Evolutionary conservation across 1,140 invertebrate genomes (phyloP).

Genomic region (Calliopsis andreniformis): DNA sequence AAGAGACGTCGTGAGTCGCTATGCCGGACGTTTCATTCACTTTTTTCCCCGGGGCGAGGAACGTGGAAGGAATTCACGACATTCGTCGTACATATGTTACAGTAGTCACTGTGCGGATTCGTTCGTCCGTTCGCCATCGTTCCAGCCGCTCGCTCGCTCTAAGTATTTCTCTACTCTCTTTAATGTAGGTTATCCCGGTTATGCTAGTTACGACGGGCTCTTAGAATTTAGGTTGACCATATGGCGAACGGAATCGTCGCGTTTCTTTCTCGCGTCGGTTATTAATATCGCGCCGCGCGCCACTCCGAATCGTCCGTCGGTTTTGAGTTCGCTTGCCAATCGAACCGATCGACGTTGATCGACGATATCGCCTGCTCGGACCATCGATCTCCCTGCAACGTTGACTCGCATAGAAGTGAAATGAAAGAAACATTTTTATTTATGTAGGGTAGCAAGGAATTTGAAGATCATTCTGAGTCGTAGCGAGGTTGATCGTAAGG

Average conservation of each 20-base stretch:
- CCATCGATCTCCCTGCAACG: not conserved
- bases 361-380: conserved; percentile 4
- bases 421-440: no score
- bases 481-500: no score
- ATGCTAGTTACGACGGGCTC: conserved; percentile 51
- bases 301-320: not conserved
- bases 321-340: conserved; percentile 27
- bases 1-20: conserved; percentile 7
- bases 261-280: conserved; percentile 61
- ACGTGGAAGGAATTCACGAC: conserved; percentile 48
- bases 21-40: conserved; percentile 47
- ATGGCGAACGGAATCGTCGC: conserved; percentile 64
- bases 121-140: conserved; percentile 1
- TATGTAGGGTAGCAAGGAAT: no score
- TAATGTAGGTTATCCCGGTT: conserved; percentile 62
- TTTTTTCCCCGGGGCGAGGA: conserved; percentile 3
- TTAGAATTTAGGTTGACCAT: conserved; percentile 73
- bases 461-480: no score
- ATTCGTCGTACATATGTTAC: conserved; percentile 44
- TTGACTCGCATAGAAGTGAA: no score
- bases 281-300: conserved; percentile 56
- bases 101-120: conserved; percentile 33
- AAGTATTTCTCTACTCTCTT: conserved; percentile 17
- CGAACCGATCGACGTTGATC: conserved; percentile 36
- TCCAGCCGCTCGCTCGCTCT: not conserved